Conservation (phyloP, 2,113 vertebrate species). For the Tetraodon nigroviridis region DNA sequence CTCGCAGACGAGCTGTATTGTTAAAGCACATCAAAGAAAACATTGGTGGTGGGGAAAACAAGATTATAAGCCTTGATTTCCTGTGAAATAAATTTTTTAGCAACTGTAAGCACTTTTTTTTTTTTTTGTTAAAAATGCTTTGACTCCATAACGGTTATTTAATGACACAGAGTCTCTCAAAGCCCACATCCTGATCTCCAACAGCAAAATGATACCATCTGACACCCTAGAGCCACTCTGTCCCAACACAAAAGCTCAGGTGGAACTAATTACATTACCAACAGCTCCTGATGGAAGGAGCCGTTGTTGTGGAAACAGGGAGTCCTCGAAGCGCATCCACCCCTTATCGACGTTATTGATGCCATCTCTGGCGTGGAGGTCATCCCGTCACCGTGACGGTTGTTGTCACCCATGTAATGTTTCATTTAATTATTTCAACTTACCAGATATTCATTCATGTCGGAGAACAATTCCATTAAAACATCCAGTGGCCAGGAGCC, state of each 20-base stretch:
- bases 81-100: conserved; percentile 42
- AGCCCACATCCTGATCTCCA: not conserved
- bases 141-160: not conserved
- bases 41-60: conserved; percentile 19
- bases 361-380: conserved; percentile 3
- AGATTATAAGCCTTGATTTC: conserved; percentile 36
- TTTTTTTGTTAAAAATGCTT: not conserved
- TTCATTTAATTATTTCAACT: not conserved
- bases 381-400: not conserved
- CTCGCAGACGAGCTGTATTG: conserved; percentile 7
- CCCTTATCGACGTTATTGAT: not conserved
- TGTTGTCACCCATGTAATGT: not conserved
- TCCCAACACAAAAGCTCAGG: not conserved
- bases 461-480: not conserved
- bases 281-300: not conserved
- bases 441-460: too few relatives aligned
- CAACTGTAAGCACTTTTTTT: not conserved
- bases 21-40: conserved; percentile 25
- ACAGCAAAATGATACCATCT: not conserved
- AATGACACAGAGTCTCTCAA: not conserved
- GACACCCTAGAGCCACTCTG: not conserved
- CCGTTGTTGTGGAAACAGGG: not conserved
- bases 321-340: not conserved
- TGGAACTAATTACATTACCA: conserved; percentile 8
- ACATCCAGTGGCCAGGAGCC: not conserved